These are phyloP conservation scores for Netta rufina DNA, from an alignment of 2,797 vertebrate species.

Conservation along the genomic window DNA sequence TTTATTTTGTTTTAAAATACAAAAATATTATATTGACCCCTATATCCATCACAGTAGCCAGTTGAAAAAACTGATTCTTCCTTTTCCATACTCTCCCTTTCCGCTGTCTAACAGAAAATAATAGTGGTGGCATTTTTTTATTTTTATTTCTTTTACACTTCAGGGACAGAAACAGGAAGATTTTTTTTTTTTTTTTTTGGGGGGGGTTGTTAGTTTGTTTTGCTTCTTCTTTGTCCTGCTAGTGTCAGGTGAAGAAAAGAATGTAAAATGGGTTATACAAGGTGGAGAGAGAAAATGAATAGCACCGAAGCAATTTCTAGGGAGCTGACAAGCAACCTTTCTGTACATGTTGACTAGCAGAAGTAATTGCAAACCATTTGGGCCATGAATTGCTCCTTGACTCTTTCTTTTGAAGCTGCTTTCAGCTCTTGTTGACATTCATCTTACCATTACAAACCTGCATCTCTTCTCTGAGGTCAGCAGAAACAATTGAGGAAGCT, in stretches of 20 bases:
- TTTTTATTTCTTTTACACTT: neutral
- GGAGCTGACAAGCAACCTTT: neutral
- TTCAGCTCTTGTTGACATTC: conserved; percentile 29
- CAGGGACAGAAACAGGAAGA: neutral
- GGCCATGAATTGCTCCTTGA: conserved; percentile 24
- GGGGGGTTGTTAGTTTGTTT: neutral
- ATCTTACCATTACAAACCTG: neutral
- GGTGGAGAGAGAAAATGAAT: neutral
- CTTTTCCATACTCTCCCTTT: neutral
- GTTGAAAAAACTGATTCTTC: neutral
- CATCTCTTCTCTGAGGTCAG: conserved; percentile 1
- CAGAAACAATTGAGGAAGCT: conserved; percentile 3
- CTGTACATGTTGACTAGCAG: neutral
- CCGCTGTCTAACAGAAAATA: neutral
- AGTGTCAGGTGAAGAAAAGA: neutral
- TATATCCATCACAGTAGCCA: neutral
- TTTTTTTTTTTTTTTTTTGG: no score
- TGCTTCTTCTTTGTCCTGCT: neutral
- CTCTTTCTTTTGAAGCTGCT: conserved; percentile 24
- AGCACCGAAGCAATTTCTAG: neutral
- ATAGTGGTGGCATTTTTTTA: neutral
- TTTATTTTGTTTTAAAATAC: neutral
- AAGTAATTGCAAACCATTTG: conserved; percentile 18
- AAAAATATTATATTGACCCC: neutral
- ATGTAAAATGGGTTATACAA: neutral